These are phyloP conservation scores for Phocoena sinus DNA, from an alignment of 2,113 vertebrate genomes.

Conservation along the genomic window DNA sequence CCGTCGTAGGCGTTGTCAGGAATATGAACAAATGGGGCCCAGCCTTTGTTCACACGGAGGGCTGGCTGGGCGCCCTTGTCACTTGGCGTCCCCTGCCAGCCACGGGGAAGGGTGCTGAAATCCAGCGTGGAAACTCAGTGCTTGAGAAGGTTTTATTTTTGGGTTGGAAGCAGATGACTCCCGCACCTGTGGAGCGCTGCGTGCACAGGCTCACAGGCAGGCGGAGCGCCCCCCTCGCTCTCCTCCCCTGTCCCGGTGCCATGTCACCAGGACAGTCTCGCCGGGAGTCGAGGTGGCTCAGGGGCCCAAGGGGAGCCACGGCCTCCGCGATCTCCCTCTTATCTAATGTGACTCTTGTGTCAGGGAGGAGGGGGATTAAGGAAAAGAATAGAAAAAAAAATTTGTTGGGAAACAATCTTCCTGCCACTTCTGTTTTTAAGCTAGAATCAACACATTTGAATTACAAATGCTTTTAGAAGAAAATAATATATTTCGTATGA, in stretches of 20 bases:
- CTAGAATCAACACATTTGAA: neutral
- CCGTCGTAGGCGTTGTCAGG: neutral
- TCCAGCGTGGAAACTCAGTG: neutral
- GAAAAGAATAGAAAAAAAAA: neutral
- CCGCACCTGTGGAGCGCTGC: neutral
- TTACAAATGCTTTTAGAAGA: neutral
- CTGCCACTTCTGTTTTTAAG: neutral
- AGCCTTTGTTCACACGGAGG: neutral
- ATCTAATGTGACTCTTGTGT: neutral
- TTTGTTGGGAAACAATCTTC: neutral
- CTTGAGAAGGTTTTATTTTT: neutral
- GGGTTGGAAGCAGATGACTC: neutral
- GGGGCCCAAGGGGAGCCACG: neutral
- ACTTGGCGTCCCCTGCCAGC: neutral
- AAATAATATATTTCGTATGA: neutral
- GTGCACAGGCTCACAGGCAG: neutral
- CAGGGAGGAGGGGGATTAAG: neutral
- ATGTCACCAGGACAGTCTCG: rapidly evolving
- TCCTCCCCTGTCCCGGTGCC: neutral
- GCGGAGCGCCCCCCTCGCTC: no score
- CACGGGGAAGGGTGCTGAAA: neutral
- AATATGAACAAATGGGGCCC: neutral
- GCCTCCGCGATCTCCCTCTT: neutral
- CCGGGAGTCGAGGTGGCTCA: neutral
- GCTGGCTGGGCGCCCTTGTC: neutral